phyloP scores from a whole-genome alignment of 2,113 vertebrate genomes.

The Chlorodrepanis virens region DNA sequence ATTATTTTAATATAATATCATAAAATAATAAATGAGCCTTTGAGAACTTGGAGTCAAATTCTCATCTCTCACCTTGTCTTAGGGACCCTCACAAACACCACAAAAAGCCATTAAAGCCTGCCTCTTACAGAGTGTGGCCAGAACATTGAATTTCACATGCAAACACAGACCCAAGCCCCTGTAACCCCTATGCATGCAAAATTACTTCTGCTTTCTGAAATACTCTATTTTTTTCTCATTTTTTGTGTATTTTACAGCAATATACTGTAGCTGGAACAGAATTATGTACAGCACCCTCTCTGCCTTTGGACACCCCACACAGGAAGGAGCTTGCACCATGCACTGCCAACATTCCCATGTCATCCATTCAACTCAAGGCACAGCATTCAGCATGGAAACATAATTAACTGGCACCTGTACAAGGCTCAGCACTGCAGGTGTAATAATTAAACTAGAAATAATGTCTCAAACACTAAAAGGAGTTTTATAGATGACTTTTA shows the following conservation, averaged over 20 bases:
- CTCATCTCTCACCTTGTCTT: too few relatives aligned
- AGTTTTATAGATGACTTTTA: background rate
- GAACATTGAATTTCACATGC: background rate
- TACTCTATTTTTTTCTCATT: background rate
- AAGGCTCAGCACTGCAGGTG: background rate
- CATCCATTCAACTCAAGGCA: background rate
- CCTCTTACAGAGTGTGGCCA: background rate
- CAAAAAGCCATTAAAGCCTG: background rate
- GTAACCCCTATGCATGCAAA: background rate
- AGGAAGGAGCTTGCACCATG: background rate
- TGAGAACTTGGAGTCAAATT: too few relatives aligned
- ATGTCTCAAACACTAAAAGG: background rate
- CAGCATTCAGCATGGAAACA: background rate
- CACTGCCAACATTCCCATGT: background rate
- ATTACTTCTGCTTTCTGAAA: background rate
- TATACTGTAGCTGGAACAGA: background rate
- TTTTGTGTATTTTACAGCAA: background rate
- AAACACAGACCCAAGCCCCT: background rate
- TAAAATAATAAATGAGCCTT: too few relatives aligned
- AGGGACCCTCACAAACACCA: too few relatives aligned
- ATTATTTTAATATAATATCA: too few relatives aligned
- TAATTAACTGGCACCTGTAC: background rate
- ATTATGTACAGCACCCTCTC: rapidly evolving
- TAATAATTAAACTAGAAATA: background rate
- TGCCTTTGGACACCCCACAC: background rate